phyloP scores from a whole-genome alignment of 2,113 vertebrate genomes.

The Cathartes aura region DNA sequence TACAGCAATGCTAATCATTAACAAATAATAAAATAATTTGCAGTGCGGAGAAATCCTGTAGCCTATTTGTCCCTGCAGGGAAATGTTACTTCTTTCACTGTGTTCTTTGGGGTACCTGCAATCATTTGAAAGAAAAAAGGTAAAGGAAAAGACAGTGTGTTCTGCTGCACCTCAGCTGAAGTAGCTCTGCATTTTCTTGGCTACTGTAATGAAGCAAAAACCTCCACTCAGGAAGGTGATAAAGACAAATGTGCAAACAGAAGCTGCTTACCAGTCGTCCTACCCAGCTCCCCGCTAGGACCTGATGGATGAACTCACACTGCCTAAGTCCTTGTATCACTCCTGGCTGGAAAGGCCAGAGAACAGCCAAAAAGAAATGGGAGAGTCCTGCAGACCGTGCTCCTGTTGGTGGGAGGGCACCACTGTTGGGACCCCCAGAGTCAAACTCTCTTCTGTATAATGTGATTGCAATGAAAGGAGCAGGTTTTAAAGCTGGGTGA shows the following conservation, averaged over 20 bases:
- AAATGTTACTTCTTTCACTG: not conserved
- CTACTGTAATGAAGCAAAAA: not conserved
- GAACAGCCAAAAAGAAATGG: not conserved
- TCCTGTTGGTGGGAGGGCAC: not conserved
- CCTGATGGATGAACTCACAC: not conserved
- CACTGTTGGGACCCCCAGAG: rapidly evolving
- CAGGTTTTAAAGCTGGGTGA: not conserved
- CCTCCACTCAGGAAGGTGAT: not conserved
- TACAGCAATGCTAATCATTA: not conserved
- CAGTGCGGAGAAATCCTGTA: not conserved
- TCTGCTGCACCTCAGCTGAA: not conserved
- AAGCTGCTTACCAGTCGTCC: not conserved
- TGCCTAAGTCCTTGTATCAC: rapidly evolving
- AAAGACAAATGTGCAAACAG: not conserved
- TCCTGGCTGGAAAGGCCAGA: not conserved
- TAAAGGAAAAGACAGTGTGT: not conserved
- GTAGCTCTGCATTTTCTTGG: not conserved
- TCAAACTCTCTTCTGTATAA: not conserved
- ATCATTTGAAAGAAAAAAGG: not conserved
- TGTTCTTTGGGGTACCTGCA: not conserved
- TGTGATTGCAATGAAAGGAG: not conserved
- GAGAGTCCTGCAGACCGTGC: not conserved
- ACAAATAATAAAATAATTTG: not conserved
- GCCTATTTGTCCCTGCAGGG: not conserved
- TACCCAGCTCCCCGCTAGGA: rapidly evolving